Percentiles rank a stretch among this genome's conserved stretches.
Evolutionary conservation across 2,888 invertebrate species (phyloP).

Genomic region (Drosophila testacea): DNA sequence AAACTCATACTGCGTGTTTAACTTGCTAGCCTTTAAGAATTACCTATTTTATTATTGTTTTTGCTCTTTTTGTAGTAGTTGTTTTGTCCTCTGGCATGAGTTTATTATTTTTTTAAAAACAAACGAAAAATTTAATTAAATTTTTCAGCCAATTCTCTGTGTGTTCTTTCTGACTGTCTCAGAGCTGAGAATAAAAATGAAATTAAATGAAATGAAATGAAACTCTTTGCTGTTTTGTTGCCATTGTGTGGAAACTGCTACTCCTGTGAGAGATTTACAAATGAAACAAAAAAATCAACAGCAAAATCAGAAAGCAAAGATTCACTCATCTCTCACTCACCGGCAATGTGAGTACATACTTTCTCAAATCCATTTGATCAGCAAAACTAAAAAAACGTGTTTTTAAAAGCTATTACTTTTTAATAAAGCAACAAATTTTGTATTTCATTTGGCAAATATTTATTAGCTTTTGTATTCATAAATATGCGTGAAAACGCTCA

Average conservation of each 20-base stretch:
- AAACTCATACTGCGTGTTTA: slow-evolving; percentile 3
- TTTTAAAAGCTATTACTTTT: too few relatives aligned
- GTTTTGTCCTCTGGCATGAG: slow-evolving; percentile 1
- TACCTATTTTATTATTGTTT: slow-evolving; percentile 7
- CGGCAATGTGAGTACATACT: too few relatives aligned
- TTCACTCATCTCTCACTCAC: background rate
- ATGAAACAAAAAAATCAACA: background rate
- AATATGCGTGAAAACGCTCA: slow-evolving; percentile 4
- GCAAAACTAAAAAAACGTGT: background rate
- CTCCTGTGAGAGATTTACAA: slow-evolving; percentile 12
- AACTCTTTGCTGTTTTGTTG: slow-evolving; percentile 34
- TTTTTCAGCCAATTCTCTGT: slow-evolving; percentile 17
- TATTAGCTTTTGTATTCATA: background rate
- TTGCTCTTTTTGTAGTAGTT: background rate
- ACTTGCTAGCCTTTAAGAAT: slow-evolving; percentile 17
- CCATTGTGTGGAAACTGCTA: background rate
- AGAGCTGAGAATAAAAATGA: slow-evolving; percentile 6
- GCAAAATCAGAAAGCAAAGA: slow-evolving; percentile 13
- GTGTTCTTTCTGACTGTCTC: background rate
- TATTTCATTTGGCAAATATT: too few relatives aligned
- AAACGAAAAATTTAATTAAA: slow-evolving; percentile 45
- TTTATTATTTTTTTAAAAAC: slow-evolving; percentile 30
- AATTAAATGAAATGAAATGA: slow-evolving; percentile 20
- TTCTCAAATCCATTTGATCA: background rate
- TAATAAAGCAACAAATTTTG: too few relatives aligned